phyloP scores from a whole-genome alignment of 2,888 invertebrate species.

The Empis stercorea region DNA sequence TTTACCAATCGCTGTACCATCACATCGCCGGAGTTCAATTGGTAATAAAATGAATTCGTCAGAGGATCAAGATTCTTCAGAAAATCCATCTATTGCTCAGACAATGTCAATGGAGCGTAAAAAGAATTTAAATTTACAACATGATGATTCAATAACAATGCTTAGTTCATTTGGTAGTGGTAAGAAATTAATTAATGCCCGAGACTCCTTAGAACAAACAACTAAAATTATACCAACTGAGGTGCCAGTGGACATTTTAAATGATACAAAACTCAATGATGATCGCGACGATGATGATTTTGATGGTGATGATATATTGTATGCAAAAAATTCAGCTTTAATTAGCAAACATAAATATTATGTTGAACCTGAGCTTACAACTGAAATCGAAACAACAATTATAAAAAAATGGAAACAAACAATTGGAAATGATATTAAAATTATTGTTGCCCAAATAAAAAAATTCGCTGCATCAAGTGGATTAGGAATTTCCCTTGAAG shows the following conservation, averaged over 20 bases:
- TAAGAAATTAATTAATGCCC: constrained; percentile 28
- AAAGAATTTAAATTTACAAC: constrained; percentile 5
- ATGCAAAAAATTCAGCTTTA: constrained; percentile 24
- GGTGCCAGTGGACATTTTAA: constrained; percentile 8
- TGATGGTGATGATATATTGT: constrained; percentile 12
- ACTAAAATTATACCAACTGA: constrained; percentile 29
- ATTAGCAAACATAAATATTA: constrained; percentile 30
- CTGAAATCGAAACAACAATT: constrained; percentile 67
- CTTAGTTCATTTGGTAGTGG: constrained; percentile 28
- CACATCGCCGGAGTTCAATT: constrained; percentile 8
- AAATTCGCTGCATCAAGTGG: constrained; percentile 83
- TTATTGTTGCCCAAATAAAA: constrained; percentile 66
- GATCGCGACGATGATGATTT: constrained; percentile 10
- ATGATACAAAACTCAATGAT: neutral
- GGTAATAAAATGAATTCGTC: constrained; percentile 15
- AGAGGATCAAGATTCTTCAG: constrained; percentile 21
- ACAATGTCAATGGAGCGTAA: constrained; percentile 11
- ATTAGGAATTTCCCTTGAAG: constrained; percentile 92
- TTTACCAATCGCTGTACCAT: constrained; percentile 4
- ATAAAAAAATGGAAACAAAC: constrained; percentile 72
- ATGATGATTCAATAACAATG: constrained; percentile 16
- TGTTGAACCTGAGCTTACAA: constrained; percentile 40
- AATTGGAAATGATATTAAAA: constrained; percentile 62
- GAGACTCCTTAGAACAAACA: constrained; percentile 29
- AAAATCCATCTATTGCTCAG: constrained; percentile 19